Percentiles rank a stretch among this genome's conserved stretches.
phyloP scores from a whole-genome alignment of 2,888 invertebrate genomes.

The Cephus rjabovi region DNA sequence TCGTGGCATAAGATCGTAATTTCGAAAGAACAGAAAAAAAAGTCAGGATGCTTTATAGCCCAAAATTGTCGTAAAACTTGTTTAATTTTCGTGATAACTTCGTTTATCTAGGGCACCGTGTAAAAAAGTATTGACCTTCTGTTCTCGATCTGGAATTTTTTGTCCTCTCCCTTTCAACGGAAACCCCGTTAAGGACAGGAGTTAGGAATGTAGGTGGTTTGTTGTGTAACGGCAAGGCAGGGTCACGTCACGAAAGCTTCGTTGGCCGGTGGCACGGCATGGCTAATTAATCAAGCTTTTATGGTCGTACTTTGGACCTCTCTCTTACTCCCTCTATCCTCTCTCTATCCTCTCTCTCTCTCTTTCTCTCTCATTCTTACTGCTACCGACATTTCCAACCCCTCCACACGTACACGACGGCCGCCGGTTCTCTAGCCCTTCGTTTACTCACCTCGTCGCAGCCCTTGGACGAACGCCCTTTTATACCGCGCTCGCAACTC shows the following conservation, averaged over 20 bases:
- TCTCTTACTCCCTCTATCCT: conserved; percentile 1
- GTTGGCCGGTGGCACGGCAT: conserved; percentile 34
- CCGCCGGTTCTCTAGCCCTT: not conserved
- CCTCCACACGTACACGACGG: not conserved
- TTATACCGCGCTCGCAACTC: conserved; percentile 17
- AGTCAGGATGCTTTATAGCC: too few relatives aligned
- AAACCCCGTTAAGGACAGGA: conserved; percentile 24
- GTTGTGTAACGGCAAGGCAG: conserved; percentile 21
- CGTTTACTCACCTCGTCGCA: not conserved
- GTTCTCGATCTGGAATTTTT: conserved; percentile 6
- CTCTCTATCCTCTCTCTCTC: conserved; percentile 4
- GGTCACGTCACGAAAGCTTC: conserved; percentile 37
- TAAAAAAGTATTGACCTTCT: conserved; percentile 15
- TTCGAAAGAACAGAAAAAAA: too few relatives aligned
- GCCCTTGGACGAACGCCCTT: conserved; percentile 10
- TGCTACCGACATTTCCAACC: not conserved
- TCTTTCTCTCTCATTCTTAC: conserved; percentile 14
- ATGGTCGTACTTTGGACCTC: conserved; percentile 11
- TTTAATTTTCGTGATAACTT: too few relatives aligned
- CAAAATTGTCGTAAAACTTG: too few relatives aligned
- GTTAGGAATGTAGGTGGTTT: conserved; percentile 26
- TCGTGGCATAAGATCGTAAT: too few relatives aligned
- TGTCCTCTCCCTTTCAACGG: not conserved
- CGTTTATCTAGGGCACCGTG: too few relatives aligned
- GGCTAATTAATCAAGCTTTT: conserved; percentile 52